Conservation (phyloP, 2,797 vertebrate species). For the Hemitrygon akajei region DNA sequence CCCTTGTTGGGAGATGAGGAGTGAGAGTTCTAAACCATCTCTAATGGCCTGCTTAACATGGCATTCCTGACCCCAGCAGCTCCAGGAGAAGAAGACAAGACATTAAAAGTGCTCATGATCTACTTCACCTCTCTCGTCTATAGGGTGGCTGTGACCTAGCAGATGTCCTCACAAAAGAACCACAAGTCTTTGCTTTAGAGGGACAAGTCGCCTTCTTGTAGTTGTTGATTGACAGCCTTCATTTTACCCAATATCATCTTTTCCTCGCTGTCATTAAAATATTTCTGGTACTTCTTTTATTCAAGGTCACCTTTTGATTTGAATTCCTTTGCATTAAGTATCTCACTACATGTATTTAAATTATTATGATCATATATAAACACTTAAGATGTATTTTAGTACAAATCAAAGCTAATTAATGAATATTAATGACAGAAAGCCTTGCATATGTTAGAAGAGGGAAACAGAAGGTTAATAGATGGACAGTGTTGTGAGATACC, state of each 20-base stretch:
- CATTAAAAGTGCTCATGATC: background rate
- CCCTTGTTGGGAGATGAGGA: background rate
- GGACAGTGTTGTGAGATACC: slow-evolving; percentile 82
- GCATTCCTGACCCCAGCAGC: background rate
- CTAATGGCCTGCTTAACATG: background rate
- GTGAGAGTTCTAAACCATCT: background rate
- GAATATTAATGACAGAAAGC: slow-evolving; percentile 90
- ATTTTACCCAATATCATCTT: slow-evolving; percentile 38
- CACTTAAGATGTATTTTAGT: slow-evolving; percentile 39
- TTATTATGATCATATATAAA: slow-evolving; percentile 30
- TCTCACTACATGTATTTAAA: slow-evolving; percentile 34
- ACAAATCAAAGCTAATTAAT: slow-evolving; percentile 67
- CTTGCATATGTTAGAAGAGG: slow-evolving; percentile 80
- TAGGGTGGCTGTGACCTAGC: background rate
- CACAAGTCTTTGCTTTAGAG: background rate
- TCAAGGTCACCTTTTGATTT: slow-evolving; percentile 42
- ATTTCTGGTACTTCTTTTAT: slow-evolving; percentile 45
- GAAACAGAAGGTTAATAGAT: slow-evolving; percentile 97
- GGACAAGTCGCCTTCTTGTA: background rate
- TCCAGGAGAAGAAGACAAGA: background rate
- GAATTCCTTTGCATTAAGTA: slow-evolving; percentile 38
- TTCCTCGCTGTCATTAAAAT: slow-evolving; percentile 40
- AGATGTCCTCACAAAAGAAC: background rate
- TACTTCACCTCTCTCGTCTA: background rate
- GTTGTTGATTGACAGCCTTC: slow-evolving; percentile 45